These are phyloP conservation scores for Miltochrista miniata DNA, from an alignment of 2,888 invertebrate genomes.

Conservation along the genomic window DNA sequence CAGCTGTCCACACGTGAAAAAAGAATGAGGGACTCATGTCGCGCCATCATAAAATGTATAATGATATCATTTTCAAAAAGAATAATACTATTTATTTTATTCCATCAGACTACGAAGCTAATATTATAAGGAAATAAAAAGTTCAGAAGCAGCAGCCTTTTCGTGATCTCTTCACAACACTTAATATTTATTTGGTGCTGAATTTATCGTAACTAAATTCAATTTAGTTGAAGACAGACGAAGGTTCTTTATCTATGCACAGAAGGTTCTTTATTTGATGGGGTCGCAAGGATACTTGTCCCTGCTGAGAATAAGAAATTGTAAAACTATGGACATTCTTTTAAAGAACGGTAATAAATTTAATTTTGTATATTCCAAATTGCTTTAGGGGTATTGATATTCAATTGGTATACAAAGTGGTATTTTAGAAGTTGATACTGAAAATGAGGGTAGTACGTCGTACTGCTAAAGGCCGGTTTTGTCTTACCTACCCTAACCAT, in stretches of 20 bases:
- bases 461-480: too few relatives aligned
- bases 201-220: slow-evolving; percentile 76
- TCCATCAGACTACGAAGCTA: too few relatives aligned
- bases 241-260: slow-evolving; percentile 80
- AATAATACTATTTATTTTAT: too few relatives aligned
- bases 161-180: slow-evolving; percentile 50
- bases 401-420: too few relatives aligned
- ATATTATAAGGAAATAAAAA: background rate
- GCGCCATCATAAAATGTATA: too few relatives aligned
- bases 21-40: too few relatives aligned
- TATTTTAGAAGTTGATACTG: too few relatives aligned
- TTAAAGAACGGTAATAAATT: background rate
- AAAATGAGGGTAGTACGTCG: too few relatives aligned
- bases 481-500: too few relatives aligned
- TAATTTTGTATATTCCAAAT: background rate
- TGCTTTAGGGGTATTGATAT: too few relatives aligned
- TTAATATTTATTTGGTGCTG: slow-evolving; percentile 66
- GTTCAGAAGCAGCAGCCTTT: slow-evolving; percentile 29
- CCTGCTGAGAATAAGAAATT: slow-evolving; percentile 52
- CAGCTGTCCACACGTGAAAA: too few relatives aligned
- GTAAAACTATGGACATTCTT: slow-evolving; percentile 52
- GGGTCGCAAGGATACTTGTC: slow-evolving; percentile 68
- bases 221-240: slow-evolving; percentile 76
- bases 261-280: slow-evolving; percentile 82
- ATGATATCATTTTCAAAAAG: too few relatives aligned